These are phyloP conservation scores for Molossus alvarezi DNA, from an alignment of 2,797 vertebrate genomes.

Conservation along the genomic window DNA sequence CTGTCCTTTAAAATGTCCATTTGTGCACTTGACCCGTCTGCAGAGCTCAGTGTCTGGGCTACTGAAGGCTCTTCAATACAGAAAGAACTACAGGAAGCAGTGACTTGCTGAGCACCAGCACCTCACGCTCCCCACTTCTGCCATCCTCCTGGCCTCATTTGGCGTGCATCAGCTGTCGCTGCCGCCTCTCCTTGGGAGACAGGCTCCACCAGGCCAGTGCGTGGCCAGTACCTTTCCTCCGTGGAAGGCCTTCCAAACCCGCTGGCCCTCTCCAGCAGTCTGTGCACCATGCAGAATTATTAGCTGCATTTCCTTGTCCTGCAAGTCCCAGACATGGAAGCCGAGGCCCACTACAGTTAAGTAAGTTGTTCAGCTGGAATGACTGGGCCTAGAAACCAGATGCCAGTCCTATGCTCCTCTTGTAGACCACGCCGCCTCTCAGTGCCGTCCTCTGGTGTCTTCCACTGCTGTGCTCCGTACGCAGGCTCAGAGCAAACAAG, in stretches of 20 bases:
- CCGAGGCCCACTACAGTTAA: neutral
- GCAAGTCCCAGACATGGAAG: neutral
- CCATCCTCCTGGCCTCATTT: no score
- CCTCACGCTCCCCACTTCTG: no score
- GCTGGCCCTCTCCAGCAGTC: neutral
- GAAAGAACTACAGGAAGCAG: neutral
- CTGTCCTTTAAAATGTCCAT: neutral
- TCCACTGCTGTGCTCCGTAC: accelerated
- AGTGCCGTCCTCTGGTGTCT: accelerated
- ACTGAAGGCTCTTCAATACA: neutral
- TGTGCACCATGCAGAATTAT: neutral
- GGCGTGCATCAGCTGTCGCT: no score
- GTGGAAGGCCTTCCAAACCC: neutral
- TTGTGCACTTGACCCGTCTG: neutral
- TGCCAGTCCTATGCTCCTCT: neutral
- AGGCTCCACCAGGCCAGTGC: neutral
- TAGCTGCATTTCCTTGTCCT: neutral
- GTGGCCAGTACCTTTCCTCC: neutral
- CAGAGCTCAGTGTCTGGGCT: neutral
- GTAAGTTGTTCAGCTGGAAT: neutral
- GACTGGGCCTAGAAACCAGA: neutral
- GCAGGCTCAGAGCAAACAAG: neutral
- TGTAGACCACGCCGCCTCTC: neutral
- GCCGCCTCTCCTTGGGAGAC: neutral
- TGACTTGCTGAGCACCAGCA: no score